phyloP scores from a whole-genome alignment of 2,888 invertebrate genomes.

The Campoletis raptor region DNA sequence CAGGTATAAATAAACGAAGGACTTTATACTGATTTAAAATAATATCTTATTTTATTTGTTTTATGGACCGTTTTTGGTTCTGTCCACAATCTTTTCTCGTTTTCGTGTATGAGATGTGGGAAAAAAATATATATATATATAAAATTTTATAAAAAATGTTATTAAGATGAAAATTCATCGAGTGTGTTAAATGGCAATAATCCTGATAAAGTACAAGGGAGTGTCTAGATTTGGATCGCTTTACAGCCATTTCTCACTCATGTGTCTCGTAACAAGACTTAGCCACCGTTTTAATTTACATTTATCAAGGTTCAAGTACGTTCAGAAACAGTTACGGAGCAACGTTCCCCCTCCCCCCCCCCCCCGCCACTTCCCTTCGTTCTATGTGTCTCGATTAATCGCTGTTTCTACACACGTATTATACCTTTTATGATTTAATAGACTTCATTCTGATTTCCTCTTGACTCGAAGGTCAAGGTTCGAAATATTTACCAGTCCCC shows the following conservation, averaged over 20 bases:
- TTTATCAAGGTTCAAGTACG: constrained; percentile 66
- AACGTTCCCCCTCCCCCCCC: background rate
- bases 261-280: constrained; percentile 32
- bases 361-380: background rate
- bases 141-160: too few species aligned
- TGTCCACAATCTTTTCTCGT: too few species aligned
- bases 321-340: constrained; percentile 13
- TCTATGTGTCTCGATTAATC: constrained; percentile 51
- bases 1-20: too few species aligned
- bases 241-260: constrained; percentile 60
- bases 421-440: constrained; percentile 54
- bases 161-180: background rate
- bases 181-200: background rate
- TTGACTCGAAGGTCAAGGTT: constrained; percentile 48
- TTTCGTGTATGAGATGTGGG: too few species aligned
- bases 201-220: background rate
- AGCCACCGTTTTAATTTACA: constrained; percentile 66
- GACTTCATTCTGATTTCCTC: constrained; percentile 35
- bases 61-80: too few species aligned
- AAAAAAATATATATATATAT: too few species aligned
- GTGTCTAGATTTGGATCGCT: constrained; percentile 24
- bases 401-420: constrained; percentile 26
- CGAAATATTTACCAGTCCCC: background rate
- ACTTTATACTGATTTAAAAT: too few species aligned
- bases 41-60: too few species aligned